Evolutionary conservation across 35 echinoderm and acorn worm genomes (phyloP).

Genomic region (Anneissia japonica): DNA sequence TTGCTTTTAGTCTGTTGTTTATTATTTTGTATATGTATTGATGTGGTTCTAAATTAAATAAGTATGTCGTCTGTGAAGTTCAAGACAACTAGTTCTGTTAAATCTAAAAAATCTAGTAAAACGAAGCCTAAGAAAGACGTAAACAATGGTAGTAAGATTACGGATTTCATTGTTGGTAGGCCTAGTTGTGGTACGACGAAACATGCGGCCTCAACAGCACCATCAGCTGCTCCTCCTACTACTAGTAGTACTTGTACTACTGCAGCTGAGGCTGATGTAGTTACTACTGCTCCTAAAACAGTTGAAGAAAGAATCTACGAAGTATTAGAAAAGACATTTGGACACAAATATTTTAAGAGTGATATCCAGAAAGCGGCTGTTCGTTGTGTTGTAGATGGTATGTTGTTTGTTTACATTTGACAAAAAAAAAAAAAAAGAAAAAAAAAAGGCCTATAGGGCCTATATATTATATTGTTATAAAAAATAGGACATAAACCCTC

Average conservation of each 20-base stretch:
- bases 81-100: background rate
- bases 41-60: too few species aligned
- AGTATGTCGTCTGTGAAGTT: background rate
- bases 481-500: too few species aligned
- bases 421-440: too few species aligned
- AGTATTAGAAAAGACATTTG: background rate
- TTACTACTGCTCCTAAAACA: background rate
- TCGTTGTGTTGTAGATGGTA: background rate
- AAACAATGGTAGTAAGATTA: background rate
- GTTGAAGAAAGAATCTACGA: background rate
- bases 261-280: background rate
- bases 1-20: too few species aligned
- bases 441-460: too few species aligned
- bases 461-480: too few species aligned
- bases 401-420: too few species aligned
- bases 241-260: background rate
- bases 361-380: background rate
- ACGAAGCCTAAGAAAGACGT: background rate
- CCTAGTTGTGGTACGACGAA: background rate
- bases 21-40: too few species aligned
- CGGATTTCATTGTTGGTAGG: background rate
- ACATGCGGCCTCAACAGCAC: too few species aligned
- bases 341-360: background rate
- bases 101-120: background rate
- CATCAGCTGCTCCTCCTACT: too few species aligned